Percentiles rank a stretch among this genome's conserved stretches.
These are phyloP conservation scores for Nymphalis polychloros DNA, from an alignment of 2,888 invertebrate species.

Conservation along the genomic window DNA sequence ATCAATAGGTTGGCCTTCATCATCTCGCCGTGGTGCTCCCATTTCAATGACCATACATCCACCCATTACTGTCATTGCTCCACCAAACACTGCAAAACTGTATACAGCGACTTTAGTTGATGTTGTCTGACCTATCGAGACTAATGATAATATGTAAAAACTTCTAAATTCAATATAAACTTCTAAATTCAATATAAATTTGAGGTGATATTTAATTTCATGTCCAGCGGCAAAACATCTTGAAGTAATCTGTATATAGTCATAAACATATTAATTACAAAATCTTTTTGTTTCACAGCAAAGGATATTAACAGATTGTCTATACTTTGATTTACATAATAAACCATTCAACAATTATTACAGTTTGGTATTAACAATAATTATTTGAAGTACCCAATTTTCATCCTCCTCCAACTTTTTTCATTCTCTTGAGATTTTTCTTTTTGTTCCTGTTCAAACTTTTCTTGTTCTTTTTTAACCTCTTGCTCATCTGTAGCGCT, in stretches of 20 bases:
- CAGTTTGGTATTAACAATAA: neutral
- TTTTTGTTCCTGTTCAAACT: constrained; percentile 78
- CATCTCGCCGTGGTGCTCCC: constrained; percentile 88
- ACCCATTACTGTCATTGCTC: constrained; percentile 81
- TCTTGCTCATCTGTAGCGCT: constrained; percentile 68
- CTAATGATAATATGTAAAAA: no score
- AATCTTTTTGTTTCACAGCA: no score
- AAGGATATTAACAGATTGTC: no score
- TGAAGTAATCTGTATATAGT: neutral
- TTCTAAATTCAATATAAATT: no score
- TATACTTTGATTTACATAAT: no score
- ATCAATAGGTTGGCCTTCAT: constrained; percentile 86
- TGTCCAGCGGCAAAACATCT: no score
- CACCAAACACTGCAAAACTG: constrained; percentile 83
- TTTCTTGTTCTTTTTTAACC: constrained; percentile 79
- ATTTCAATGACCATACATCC: constrained; percentile 85
- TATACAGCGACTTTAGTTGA: neutral
- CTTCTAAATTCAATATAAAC: no score
- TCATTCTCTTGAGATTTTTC: constrained; percentile 84
- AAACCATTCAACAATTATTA: no score
- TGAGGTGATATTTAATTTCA: no score
- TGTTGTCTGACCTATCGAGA: no score
- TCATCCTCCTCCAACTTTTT: constrained; percentile 87
- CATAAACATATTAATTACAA: neutral
- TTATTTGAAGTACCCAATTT: constrained; percentile 78